These are phyloP conservation scores for Oopsacas minuta DNA, from an alignment of 37 sponge, comb jelly and placozoan genomes.

Conservation along the genomic window DNA sequence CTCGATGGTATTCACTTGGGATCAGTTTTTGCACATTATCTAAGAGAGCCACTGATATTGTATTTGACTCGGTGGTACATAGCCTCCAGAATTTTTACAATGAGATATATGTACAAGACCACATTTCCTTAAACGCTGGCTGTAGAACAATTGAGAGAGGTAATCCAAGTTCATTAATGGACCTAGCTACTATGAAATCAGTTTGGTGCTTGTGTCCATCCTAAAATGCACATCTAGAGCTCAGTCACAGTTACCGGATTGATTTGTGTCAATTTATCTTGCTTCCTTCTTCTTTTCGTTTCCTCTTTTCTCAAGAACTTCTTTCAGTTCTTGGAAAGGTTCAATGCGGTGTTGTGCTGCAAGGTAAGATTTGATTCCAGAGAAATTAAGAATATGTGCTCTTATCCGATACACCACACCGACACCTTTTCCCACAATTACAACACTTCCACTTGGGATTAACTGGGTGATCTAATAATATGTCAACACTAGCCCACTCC, in stretches of 20 bases:
- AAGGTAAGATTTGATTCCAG: not conserved
- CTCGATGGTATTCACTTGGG: not conserved
- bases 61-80: not conserved
- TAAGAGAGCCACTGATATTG: not conserved
- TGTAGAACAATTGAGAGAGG: not conserved
- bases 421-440: not conserved
- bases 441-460: not conserved
- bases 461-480: not conserved
- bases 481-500: not conserved
- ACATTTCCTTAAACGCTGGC: not conserved
- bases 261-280: not conserved
- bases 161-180: not conserved
- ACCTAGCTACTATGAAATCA: not conserved
- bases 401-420: not conserved
- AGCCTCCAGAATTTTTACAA: too few relatives aligned
- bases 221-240: not conserved
- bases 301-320: not conserved
- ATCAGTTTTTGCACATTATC: not conserved
- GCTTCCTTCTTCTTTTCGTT: not conserved
- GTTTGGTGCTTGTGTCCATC: not conserved
- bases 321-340: not conserved
- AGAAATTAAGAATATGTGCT: not conserved
- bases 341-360: not conserved
- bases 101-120: not conserved
- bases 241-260: not conserved